Evolutionary conservation across 2,888 invertebrate species (phyloP), one percentile per base, ranked within the genome.

Genomic region (Crossocerus cetratus): DNA sequence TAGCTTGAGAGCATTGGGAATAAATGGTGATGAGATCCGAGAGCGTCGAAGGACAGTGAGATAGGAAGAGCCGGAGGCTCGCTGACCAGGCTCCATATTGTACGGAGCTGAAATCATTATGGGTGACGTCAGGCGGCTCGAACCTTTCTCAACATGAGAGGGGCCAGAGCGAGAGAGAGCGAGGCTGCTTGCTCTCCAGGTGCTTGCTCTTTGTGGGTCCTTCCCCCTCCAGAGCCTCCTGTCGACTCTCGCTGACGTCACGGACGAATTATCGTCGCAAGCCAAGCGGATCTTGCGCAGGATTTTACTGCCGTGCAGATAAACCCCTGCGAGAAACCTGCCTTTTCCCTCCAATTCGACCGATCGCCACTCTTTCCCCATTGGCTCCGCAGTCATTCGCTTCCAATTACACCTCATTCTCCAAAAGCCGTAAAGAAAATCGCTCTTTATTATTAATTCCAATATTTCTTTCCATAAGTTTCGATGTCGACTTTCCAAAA

Each of bases 221-320:
- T 23, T 21, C 45, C 45, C n/a, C 49, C 49, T 3, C 14, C 14
- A 49, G 59, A 5, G 8, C 32, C 32, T 32, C 32, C 32, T 32
- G 32, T 32, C 32, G 32, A 32, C 32, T 32, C 32, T 32, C 32
- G 44, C 20, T 65, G 74, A 76, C 75, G 76, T 74, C 74, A 76
- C 8, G 43, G 72, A 63, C 44, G 67, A 76, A 74, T 67, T 65
- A 65, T 74, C 70, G 22, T 53, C 42, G 22, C 42, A 65, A 53
- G 44, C n/a, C 55, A 65, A 56, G 69, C 75, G 75, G 75, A 75
- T 74, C 69, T 75, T 75, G 64, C 66, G 65, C 69, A 74, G 73
- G 42, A 16, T 20, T 60, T 14, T 59, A 13, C 44, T 20, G 20
- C 20, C 16, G 11, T 45, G 14, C 43, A 60, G 64, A 67, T 20